Evolutionary conservation across 1,140 invertebrate genomes (phyloP).

Genomic region (Trinorchestia longiramus): DNA sequence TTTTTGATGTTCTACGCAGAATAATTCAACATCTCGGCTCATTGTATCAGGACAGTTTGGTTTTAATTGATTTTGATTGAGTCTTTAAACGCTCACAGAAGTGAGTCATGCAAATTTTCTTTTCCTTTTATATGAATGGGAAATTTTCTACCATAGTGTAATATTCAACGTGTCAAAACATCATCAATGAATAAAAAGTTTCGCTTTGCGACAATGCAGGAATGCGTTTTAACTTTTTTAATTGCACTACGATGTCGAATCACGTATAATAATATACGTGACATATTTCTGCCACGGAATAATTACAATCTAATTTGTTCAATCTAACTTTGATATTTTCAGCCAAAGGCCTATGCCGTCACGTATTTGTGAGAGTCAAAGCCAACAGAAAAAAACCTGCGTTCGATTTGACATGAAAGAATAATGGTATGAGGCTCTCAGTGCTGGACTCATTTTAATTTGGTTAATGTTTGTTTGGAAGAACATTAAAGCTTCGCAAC

Average conservation of each 20-base stretch:
- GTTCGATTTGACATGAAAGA: slow-evolving; percentile 6
- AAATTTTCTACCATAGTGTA: too few species aligned
- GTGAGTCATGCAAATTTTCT: too few species aligned
- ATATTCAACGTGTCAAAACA: too few species aligned
- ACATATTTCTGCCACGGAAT: neutral
- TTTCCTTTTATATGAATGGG: too few species aligned
- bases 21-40: neutral
- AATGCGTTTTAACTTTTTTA: too few species aligned
- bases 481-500: neutral
- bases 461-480: slow-evolving; percentile 38
- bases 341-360: neutral
- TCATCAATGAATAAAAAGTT: too few species aligned
- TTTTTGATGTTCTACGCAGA: neutral
- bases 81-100: neutral
- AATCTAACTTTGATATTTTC: neutral
- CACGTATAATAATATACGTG: neutral
- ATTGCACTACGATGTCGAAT: too few species aligned
- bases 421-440: neutral
- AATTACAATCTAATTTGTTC: neutral
- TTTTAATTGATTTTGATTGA: neutral
- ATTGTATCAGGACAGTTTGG: neutral
- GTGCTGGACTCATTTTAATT: slow-evolving; percentile 40
- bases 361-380: neutral
- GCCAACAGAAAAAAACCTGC: neutral
- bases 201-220: too few species aligned